Conservation (phyloP, 2,113 vertebrate genomes). For the Fulmarus glacialis region DNA sequence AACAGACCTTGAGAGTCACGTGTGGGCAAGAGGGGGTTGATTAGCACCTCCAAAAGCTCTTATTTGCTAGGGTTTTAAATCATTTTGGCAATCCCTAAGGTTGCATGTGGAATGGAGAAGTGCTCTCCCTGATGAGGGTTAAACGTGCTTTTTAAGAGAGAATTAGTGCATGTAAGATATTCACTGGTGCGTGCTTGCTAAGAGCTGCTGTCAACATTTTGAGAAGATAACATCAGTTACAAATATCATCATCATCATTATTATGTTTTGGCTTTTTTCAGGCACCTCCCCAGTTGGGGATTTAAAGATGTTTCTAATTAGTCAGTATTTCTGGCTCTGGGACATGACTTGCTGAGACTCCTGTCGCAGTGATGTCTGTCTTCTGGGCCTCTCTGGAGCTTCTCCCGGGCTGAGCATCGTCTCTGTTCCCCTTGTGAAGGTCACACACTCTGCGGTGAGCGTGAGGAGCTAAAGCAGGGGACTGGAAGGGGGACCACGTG, state of each 20-base stretch:
- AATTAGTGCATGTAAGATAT: background rate
- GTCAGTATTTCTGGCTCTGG: background rate
- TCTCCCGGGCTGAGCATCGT: background rate
- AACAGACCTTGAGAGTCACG: slow-evolving; percentile 1
- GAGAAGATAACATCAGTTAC: slow-evolving; percentile 17
- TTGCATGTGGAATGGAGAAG: background rate
- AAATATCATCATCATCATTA: slow-evolving; percentile 8
- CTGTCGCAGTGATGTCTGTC: background rate
- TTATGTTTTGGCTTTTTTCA: slow-evolving; percentile 23
- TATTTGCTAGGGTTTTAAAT: slow-evolving; percentile 22
- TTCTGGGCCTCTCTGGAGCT: background rate
- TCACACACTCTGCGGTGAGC: accelerated
- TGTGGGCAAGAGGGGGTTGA: slow-evolving; percentile 26
- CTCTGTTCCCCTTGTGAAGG: background rate
- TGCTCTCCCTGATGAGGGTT: slow-evolving; percentile 17
- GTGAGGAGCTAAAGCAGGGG: background rate
- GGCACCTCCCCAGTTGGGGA: background rate
- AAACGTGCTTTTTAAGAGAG: slow-evolving; percentile 8
- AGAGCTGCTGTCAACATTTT: slow-evolving; percentile 46
- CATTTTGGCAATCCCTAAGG: background rate
- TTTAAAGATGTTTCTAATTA: slow-evolving; percentile 41
- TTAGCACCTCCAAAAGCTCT: slow-evolving; percentile 21
- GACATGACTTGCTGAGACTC: background rate
- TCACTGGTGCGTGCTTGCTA: background rate
- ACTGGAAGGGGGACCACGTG: background rate